Evolutionary conservation across 2,888 invertebrate species (phyloP).

Genomic region (Orthosia gothica): DNA sequence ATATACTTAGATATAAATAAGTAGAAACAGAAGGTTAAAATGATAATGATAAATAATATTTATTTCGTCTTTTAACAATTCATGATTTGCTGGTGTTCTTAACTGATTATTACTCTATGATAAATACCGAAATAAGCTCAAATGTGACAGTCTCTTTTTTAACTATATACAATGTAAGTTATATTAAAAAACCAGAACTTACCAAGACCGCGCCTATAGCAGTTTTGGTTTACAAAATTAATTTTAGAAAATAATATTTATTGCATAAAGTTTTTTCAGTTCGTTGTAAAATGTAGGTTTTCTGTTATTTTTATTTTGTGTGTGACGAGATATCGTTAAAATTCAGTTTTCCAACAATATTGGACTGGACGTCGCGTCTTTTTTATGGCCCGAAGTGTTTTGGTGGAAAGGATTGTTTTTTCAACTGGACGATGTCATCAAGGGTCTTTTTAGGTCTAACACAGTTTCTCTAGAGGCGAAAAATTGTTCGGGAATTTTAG

Average conservation of each 20-base stretch:
- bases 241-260: neutral
- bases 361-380: neutral
- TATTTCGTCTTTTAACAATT: too few relatives aligned
- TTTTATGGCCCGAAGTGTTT: slow-evolving; percentile 17
- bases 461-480: neutral
- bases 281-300: neutral
- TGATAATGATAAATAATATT: too few relatives aligned
- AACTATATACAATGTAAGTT: neutral
- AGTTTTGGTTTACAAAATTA: neutral
- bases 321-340: slow-evolving; percentile 11
- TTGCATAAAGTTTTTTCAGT: neutral
- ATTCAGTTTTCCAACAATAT: slow-evolving; percentile 5
- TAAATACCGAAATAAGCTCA: too few relatives aligned
- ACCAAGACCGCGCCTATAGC: too few relatives aligned
- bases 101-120: too few relatives aligned
- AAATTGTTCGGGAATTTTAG: neutral
- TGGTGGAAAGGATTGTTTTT: slow-evolving; percentile 9
- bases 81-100: too few relatives aligned
- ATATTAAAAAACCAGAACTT: neutral
- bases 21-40: neutral
- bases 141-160: neutral
- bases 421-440: neutral
- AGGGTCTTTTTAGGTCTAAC: neutral
- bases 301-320: slow-evolving; percentile 4
- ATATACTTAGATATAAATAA: slow-evolving; percentile 23